Percentiles rank a stretch among this genome's conserved stretches.
These are phyloP conservation scores for Cichlasoma orientale DNA, from an alignment of 2,797 vertebrate species.

Conservation along the genomic window DNA sequence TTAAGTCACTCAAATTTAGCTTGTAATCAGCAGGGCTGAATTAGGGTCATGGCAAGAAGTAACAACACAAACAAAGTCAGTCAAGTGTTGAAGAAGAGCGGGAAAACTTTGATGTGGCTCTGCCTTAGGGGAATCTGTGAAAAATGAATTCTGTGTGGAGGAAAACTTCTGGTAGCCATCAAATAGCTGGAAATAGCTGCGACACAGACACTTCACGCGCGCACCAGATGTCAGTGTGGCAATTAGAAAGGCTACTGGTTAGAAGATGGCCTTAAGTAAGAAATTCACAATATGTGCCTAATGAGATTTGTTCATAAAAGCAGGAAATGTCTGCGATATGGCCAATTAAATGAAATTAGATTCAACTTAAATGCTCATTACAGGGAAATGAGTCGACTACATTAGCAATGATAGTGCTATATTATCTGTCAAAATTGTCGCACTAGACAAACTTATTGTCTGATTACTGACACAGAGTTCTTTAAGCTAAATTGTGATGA, in stretches of 20 bases:
- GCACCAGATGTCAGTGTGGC: conserved; percentile 54
- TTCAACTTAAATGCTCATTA: conserved; percentile 42
- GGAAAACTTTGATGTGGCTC: not conserved
- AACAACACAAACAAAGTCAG: not conserved
- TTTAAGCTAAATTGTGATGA: not conserved
- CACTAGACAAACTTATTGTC: not conserved
- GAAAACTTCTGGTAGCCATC: conserved; percentile 1
- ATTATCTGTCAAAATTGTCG: conserved; percentile 14
- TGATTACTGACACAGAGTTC: not conserved
- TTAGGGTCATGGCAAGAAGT: not conserved
- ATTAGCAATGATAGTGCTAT: conserved; percentile 19
- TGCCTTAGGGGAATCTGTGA: conserved; percentile 33
- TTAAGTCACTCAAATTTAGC: not conserved
- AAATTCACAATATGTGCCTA: conserved; percentile 35
- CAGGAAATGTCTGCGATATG: conserved; percentile 28
- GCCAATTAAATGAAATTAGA: conserved; percentile 55
- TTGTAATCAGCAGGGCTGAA: not conserved
- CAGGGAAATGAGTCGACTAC: conserved; percentile 19
- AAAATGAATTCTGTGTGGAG: conserved; percentile 16
- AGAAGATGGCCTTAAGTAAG: conserved; percentile 40
- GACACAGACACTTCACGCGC: conserved; percentile 25
- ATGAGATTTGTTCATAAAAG: conserved; percentile 46
- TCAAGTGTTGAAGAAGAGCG: not conserved
- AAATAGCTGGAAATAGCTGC: conserved; percentile 20
- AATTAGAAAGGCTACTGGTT: conserved; percentile 47